phyloP scores from a whole-genome alignment of 2,888 invertebrate species.

The Acholoe squamosa region DNA sequence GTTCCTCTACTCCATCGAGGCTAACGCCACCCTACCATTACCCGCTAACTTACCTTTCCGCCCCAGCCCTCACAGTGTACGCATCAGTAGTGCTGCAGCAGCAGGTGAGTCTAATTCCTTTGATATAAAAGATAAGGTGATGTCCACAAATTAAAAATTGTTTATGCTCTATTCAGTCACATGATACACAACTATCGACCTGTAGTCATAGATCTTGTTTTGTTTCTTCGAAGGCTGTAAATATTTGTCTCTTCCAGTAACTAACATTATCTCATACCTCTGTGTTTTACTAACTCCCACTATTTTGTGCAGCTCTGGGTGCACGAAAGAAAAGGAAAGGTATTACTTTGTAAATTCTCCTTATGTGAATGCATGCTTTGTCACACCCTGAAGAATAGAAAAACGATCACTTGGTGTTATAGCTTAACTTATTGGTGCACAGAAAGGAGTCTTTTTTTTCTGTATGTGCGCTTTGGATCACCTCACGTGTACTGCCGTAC shows the following conservation, averaged over 20 bases:
- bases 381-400: neutral
- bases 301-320: neutral
- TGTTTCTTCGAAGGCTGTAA: no score
- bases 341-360: neutral
- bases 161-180: no score
- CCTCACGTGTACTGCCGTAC: no score
- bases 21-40: constrained; percentile 76
- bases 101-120: constrained; percentile 74
- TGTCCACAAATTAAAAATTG: no score
- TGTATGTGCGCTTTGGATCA: no score
- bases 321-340: constrained; percentile 33
- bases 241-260: neutral
- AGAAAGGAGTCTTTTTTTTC: no score
- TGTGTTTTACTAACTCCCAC: neutral
- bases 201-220: no score
- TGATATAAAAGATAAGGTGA: no score
- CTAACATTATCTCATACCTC: neutral
- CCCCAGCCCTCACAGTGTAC: constrained; percentile 75
- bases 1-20: constrained; percentile 82
- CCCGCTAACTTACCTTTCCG: constrained; percentile 78
- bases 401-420: no score
- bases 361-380: neutral
- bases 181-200: no score
- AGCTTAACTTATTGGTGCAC: no score
- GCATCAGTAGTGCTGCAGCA: constrained; percentile 81